Base-by-base conservation (phyloP, 1,140 invertebrate species). In the Zaprionus inermis region DNA sequence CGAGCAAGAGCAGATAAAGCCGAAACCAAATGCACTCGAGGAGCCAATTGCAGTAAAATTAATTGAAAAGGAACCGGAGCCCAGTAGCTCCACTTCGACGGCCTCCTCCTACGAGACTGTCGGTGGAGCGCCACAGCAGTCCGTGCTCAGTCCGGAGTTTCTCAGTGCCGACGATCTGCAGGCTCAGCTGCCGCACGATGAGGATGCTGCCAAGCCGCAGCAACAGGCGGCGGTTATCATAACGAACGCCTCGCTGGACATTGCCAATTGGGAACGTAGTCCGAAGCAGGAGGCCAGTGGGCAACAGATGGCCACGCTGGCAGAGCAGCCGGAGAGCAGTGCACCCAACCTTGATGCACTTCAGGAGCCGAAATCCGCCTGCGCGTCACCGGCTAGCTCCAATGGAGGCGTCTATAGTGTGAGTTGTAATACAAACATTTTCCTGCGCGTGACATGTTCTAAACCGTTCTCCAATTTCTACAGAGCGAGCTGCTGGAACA, bases 321-420 rank as follows among this genome's bases (percentile, higher is more conserved):
- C 28, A 6, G 75, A 71, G 32, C 69, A 57, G 11, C 30, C 12
- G 72, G 54, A 44, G 54, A 55, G 1, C 57, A 61, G 6, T 56
- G 36, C 44, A 7, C 41, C 57, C 60, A 78, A 78, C 61, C 61
- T 92, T 46, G 92, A 93, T 66, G 89, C 90, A 81, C 92, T 90
- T 92, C 88, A 89, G 61, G 82, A 92, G 63, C 92, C 92, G 2
- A 92, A 93, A 64, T 95, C 95, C 0, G 92, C 93, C 22, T 97
- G 96, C 72, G 95, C 96, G 3, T 97, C 96, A 0, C 96, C 96
- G 1, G 96, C 95, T 5, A 97, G 96, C 80, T 96, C 96, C 36
- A 96, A 97, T 93, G 97, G 97, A 1, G 97, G 97, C 1, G 95
- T 97, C 46, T 98, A 98, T 91, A 96, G 96, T 57, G 96, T 97